Conservation (phyloP, 2,888 invertebrate genomes). For the Penaeus monodon region DNA sequence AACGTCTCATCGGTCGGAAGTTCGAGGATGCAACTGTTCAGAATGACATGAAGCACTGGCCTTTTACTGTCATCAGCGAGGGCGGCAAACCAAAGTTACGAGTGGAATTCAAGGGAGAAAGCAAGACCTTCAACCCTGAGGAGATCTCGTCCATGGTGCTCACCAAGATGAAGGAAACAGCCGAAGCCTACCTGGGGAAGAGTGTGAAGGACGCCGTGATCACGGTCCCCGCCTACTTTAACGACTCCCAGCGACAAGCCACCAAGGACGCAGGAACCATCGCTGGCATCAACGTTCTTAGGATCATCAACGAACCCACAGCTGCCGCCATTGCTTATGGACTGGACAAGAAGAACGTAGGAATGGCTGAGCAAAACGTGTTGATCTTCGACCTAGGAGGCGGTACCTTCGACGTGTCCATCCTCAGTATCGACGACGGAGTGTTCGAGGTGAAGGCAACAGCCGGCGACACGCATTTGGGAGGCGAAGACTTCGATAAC, state of each 20-base stretch:
- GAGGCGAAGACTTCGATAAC: conserved; percentile 87
- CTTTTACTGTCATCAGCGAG: conserved; percentile 72
- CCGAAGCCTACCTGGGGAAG: conserved; percentile 88
- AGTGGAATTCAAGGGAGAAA: conserved; percentile 76
- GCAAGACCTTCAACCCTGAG: conserved; percentile 76
- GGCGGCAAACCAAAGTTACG: conserved; percentile 72
- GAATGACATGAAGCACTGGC: conserved; percentile 77
- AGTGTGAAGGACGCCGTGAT: conserved; percentile 88
- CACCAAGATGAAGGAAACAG: conserved; percentile 92
- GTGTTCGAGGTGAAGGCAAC: conserved; percentile 77
- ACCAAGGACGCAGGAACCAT: conserved; percentile 90
- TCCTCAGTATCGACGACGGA: conserved; percentile 76
- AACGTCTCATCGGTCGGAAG: conserved; percentile 72
- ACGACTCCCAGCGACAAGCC: conserved; percentile 90
- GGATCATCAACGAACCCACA: conserved; percentile 92
- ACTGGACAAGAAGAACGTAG: conserved; percentile 71
- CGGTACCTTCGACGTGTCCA: conserved; percentile 77
- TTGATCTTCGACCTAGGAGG: conserved; percentile 78
- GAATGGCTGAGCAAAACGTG: conserved; percentile 72
- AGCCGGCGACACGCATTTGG: conserved; percentile 92
- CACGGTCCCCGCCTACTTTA: conserved; percentile 91
- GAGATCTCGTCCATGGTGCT: conserved; percentile 79
- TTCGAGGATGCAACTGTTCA: conserved; percentile 72
- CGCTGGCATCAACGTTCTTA: conserved; percentile 86
- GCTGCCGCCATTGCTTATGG: conserved; percentile 77